phyloP scores from a whole-genome alignment of 2,113 vertebrate species.

The Catharus bicknelli region DNA sequence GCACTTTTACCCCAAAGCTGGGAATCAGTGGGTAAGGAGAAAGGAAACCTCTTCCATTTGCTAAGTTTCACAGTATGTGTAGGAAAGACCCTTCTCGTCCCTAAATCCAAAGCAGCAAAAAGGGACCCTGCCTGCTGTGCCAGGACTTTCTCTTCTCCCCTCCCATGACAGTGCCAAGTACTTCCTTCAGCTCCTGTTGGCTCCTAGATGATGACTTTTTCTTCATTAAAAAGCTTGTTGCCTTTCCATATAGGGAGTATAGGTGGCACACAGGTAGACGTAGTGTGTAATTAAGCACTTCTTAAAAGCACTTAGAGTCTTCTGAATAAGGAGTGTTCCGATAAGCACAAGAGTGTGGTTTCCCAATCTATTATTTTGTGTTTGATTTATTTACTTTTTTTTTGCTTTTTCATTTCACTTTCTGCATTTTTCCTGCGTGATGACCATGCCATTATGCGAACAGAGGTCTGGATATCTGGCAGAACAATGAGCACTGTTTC shows the following conservation, averaged over 20 bases:
- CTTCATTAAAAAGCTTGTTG: neutral
- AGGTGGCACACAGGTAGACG: neutral
- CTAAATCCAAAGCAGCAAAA: neutral
- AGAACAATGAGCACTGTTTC: neutral
- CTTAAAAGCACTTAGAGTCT: constrained; percentile 2
- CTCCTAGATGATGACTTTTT: neutral
- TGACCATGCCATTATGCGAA: accelerated
- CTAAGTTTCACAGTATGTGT: neutral
- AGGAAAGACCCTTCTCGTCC: neutral
- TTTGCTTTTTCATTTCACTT: neutral
- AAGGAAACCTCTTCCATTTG: neutral
- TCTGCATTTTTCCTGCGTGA: neutral
- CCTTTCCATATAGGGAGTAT: neutral
- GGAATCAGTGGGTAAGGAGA: neutral
- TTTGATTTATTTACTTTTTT: neutral
- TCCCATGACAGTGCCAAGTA: accelerated
- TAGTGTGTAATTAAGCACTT: constrained; percentile 7
- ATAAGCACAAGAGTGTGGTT: neutral
- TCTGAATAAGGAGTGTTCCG: neutral
- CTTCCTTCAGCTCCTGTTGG: neutral
- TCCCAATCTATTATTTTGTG: neutral
- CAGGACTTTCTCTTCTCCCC: neutral
- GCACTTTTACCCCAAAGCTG: neutral
- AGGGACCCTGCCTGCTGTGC: neutral
- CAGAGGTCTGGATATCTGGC: neutral